Evolutionary conservation across 2,113 vertebrate genomes (phyloP).

Genomic region (Coptodon rendalli): DNA sequence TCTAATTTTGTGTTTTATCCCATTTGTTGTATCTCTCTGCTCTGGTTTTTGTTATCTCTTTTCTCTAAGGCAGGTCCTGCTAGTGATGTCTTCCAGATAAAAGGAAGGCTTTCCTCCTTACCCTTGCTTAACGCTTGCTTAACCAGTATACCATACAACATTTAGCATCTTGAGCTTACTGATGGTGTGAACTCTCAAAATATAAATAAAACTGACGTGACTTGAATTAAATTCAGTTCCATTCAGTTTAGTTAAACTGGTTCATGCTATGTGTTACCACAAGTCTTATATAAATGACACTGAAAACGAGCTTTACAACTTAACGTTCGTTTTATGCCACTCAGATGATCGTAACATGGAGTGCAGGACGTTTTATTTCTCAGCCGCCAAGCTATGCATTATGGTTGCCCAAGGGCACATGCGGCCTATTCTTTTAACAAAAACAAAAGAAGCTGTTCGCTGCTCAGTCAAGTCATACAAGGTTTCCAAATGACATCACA

Average conservation of each 20-base stretch:
- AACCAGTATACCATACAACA: not conserved
- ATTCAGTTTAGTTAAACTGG: not conserved
- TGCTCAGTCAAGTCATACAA: not conserved
- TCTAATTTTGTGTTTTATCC: not conserved
- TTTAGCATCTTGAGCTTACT: not conserved
- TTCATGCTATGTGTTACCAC: not conserved
- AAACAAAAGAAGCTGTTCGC: constrained; percentile 3
- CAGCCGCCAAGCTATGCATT: not conserved
- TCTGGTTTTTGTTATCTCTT: not conserved
- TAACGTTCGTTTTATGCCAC: not conserved
- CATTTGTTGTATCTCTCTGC: not conserved
- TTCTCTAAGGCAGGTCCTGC: not conserved
- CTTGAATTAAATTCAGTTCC: not conserved
- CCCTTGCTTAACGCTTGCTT: not conserved
- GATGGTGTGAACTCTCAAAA: not conserved
- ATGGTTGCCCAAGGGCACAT: not conserved
- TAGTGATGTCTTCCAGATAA: not conserved
- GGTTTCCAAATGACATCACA: constrained; percentile 35
- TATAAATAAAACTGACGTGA: not conserved
- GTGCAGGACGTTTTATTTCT: not conserved
- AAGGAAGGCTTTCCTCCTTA: not conserved
- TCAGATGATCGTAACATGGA: not conserved
- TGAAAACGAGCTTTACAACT: not conserved
- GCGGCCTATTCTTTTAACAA: not conserved
- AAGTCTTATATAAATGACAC: not conserved